Evolutionary conservation across 2,113 vertebrate species (phyloP).

Genomic region (Apus apus): DNA sequence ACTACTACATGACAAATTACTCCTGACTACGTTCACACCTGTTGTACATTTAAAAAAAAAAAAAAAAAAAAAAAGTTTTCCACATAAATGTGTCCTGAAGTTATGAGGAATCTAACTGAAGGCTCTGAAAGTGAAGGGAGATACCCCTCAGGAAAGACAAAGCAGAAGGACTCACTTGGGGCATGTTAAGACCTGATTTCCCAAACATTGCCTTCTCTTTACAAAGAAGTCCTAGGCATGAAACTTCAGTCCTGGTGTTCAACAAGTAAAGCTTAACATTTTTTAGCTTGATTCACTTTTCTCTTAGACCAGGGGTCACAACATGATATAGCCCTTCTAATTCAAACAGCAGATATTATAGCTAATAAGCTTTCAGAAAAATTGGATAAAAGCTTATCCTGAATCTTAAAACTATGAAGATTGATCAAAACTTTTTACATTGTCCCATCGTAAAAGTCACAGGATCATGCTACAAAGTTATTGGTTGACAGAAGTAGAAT

Average conservation of each 20-base stretch:
- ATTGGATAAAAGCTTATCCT: not conserved
- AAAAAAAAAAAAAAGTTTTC: not conserved
- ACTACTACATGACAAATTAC: not conserved
- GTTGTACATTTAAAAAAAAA: not conserved
- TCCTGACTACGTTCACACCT: not conserved
- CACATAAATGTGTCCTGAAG: not conserved
- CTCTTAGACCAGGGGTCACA: not conserved
- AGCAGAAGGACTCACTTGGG: not conserved
- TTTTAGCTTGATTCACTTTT: slow-evolving; percentile 9
- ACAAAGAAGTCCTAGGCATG: not conserved
- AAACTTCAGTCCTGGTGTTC: not conserved
- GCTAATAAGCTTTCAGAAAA: slow-evolving; percentile 19
- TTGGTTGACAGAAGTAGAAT: not conserved
- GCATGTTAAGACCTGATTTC: not conserved
- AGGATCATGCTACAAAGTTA: not conserved
- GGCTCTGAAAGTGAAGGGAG: not conserved
- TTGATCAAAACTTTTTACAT: not conserved
- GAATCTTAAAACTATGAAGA: not conserved
- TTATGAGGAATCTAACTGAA: not conserved
- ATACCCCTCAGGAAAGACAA: not conserved
- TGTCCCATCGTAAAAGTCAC: not conserved
- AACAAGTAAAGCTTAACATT: slow-evolving; percentile 25
- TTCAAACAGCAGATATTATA: not conserved
- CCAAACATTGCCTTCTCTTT: not conserved
- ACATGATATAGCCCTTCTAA: not conserved